Conservation (phyloP, 1,140 invertebrate genomes). For the Plectus sambesii region DNA sequence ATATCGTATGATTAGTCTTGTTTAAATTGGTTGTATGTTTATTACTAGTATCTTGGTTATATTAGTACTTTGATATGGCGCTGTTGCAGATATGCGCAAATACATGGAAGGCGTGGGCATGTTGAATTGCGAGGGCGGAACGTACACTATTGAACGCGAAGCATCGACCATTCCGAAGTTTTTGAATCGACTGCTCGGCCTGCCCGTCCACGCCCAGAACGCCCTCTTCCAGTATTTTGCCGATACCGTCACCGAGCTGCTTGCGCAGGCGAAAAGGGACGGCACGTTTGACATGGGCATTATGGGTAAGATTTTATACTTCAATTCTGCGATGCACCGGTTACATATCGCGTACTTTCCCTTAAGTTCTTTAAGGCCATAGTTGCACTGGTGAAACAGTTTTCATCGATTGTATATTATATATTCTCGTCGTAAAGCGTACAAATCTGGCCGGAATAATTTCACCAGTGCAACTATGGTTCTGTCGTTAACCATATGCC, state of each 20-base stretch:
- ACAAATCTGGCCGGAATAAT: not conserved
- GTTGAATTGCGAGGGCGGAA: slow-evolving; percentile 14
- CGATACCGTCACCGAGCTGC: slow-evolving; percentile 64
- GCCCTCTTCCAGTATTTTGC: slow-evolving; percentile 93
- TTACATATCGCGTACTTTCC: too few species aligned
- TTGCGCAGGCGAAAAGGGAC: slow-evolving; percentile 49
- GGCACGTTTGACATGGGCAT: slow-evolving; percentile 52
- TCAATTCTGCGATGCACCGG: too few species aligned
- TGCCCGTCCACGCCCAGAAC: slow-evolving; percentile 92
- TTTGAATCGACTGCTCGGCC: slow-evolving; percentile 88
- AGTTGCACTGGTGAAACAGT: too few species aligned
- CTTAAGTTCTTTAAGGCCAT: too few species aligned
- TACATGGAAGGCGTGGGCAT: slow-evolving; percentile 44
- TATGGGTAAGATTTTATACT: slow-evolving; percentile 34
- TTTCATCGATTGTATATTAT: too few species aligned
- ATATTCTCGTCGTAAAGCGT: not conserved
- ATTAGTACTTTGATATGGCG: too few species aligned
- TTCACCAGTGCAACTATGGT: too few species aligned
- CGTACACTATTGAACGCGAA: slow-evolving; percentile 52
- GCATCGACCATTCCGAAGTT: slow-evolving; percentile 98
- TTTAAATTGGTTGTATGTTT: too few species aligned
- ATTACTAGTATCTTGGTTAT: too few species aligned
- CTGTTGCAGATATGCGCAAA: slow-evolving; percentile 34
- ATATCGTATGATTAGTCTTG: too few species aligned
- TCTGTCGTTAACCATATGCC: too few species aligned